These are phyloP conservation scores for Emydocephalus ijimae DNA, from an alignment of 2,113 vertebrate species.

Conservation along the genomic window DNA sequence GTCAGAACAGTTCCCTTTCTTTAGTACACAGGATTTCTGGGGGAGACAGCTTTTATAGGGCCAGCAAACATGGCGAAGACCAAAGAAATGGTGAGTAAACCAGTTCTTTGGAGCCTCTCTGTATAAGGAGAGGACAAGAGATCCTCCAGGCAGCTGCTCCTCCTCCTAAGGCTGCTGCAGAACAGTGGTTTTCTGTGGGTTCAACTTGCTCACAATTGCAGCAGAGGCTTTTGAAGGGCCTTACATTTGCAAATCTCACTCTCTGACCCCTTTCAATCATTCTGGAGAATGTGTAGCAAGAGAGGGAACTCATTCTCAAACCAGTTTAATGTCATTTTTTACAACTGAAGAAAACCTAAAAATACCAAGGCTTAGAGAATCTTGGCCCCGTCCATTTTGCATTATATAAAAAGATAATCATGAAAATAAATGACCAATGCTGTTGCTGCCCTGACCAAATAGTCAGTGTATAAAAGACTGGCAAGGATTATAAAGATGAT, in stretches of 20 bases:
- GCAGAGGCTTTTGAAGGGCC: neutral
- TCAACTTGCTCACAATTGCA: neutral
- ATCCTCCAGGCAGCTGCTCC: neutral
- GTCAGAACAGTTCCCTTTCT: neutral
- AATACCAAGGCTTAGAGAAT: neutral
- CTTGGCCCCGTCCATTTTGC: neutral
- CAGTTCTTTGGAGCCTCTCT: neutral
- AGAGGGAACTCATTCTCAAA: neutral
- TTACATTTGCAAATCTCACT: neutral
- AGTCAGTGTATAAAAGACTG: neutral
- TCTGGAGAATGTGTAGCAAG: neutral
- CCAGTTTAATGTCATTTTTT: neutral
- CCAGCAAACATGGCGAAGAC: neutral
- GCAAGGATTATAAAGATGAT: neutral
- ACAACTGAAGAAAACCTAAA: neutral
- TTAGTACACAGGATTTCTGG: neutral
- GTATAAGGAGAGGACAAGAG: neutral
- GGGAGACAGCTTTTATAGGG: neutral
- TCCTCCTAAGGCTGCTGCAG: neutral
- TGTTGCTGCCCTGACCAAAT: neutral
- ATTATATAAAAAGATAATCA: neutral
- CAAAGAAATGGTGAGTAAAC: neutral
- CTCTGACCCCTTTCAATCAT: neutral
- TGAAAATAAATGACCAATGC: neutral
- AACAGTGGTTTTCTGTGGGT: neutral